Evolutionary conservation across 2,797 vertebrate species (phyloP).

Genomic region (Dryobates pubescens): DNA sequence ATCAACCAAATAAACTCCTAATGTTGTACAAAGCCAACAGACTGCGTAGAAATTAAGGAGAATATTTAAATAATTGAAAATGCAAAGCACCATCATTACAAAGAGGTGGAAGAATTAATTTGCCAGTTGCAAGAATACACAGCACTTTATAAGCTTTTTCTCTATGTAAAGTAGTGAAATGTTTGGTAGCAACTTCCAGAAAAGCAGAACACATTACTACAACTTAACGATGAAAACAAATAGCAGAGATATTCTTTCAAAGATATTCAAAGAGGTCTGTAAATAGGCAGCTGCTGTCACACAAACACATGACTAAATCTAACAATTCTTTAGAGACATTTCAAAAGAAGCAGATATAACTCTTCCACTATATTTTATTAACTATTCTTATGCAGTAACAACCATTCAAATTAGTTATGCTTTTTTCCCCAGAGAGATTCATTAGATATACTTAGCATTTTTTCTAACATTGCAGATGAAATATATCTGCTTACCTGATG

Average conservation of each 20-base stretch:
- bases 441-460: not conserved
- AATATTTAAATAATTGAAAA: not conserved
- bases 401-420: rapidly evolving
- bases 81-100: not conserved
- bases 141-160: not conserved
- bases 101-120: not conserved
- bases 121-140: not conserved
- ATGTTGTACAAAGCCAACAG: not conserved
- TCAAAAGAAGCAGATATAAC: not conserved
- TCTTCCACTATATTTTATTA: not conserved
- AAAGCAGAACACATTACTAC: not conserved
- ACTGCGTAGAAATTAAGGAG: not conserved
- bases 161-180: not conserved
- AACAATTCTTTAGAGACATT: not conserved
- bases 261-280: not conserved
- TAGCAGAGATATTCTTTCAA: not conserved
- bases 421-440: not conserved
- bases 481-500: constrained; percentile 87
- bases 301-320: not conserved
- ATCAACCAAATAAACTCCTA: not conserved
- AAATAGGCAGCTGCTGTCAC: not conserved
- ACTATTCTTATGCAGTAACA: not conserved
- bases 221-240: not conserved
- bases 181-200: not conserved
- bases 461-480: constrained; percentile 10